Evolutionary conservation across 2,888 invertebrate species (phyloP), one percentile per base, ranked within the genome.

Genomic region (Encarsia formosa): DNA sequence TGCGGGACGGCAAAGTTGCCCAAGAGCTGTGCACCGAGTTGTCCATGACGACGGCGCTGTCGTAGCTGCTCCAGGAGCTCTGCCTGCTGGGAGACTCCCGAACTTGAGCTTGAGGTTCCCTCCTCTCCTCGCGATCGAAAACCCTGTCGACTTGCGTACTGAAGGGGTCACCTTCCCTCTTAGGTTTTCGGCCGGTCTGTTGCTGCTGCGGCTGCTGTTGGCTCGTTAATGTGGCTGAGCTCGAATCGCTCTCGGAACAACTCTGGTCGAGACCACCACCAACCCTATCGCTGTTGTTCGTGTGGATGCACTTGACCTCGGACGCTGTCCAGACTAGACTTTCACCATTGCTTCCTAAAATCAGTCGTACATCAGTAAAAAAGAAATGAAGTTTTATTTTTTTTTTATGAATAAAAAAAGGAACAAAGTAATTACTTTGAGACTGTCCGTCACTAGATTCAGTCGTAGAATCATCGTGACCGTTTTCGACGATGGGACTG

Each of bases 21-120:
- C 90, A 89, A 34, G 89, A 88, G 59, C 88, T 85, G 69, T 88
- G 88, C 9, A 89, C 80, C 52, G 87, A 86, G 61, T 86, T 86
- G 56, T 81, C 80, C 56, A 85, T 76, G 40, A 82, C 85, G 29
- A 87, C 85, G 22, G 87, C 88, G 69, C 88, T 87, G 73, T 88
- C 88, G 69, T 84, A 84, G 65, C 83, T 82, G 67, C 84, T 84
- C 86, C 88, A 87, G 42, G 88, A 88, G 72, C 85, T 86, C 71
- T 88, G 88, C 26, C 88, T 76, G 59, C 82, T 82, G 2, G 82
- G 81, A 34, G 79, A 79, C 29, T 81, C 78, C 23, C 79, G 66
- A 11, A 66, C 61, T 2, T 42, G 40, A n/a, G 8, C 5, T 19
- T 29, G 80, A 26, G 78, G 78, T 29, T 80, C 78, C 23, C 40